Evolutionary conservation across 2,888 invertebrate genomes (phyloP).

Genomic region (Pomacea canaliculata): DNA sequence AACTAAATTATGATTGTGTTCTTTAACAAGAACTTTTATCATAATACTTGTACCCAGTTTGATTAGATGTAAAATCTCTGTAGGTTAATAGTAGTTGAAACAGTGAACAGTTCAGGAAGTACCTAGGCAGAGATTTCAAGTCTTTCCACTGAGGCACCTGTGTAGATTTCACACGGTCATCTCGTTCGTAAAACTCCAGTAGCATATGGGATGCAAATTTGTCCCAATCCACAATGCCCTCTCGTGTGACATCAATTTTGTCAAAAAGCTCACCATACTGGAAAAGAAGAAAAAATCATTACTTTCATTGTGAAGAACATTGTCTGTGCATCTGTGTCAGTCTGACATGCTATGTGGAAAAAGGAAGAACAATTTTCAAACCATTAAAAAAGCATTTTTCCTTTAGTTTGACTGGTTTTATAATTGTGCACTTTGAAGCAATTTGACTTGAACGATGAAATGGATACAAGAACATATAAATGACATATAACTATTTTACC

Average conservation of each 20-base stretch:
- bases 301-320: too few relatives aligned
- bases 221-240: conserved; percentile 69
- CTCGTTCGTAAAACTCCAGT: conserved; percentile 69
- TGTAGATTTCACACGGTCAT: conserved; percentile 68
- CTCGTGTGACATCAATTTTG: conserved; percentile 68
- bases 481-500: too few relatives aligned
- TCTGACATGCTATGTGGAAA: not conserved
- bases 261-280: conserved; percentile 69
- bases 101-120: not conserved
- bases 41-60: too few relatives aligned
- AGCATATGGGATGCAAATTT: conserved; percentile 69
- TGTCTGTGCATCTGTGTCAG: too few relatives aligned
- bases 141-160: conserved; percentile 70
- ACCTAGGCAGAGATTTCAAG: conserved; percentile 65
- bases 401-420: not conserved
- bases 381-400: not conserved
- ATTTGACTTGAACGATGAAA: too few relatives aligned
- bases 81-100: too few relatives aligned
- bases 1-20: too few relatives aligned
- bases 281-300: not conserved
- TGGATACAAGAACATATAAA: too few relatives aligned
- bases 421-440: too few relatives aligned
- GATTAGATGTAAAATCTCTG: too few relatives aligned
- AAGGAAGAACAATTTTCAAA: not conserved
- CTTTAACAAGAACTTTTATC: too few relatives aligned